A percentile compares a stretch with the other conserved stretches of the same genome.
Conservation (phyloP, 92 coral and sea anemone species). For the Chrysogorgia sp. region DNA sequence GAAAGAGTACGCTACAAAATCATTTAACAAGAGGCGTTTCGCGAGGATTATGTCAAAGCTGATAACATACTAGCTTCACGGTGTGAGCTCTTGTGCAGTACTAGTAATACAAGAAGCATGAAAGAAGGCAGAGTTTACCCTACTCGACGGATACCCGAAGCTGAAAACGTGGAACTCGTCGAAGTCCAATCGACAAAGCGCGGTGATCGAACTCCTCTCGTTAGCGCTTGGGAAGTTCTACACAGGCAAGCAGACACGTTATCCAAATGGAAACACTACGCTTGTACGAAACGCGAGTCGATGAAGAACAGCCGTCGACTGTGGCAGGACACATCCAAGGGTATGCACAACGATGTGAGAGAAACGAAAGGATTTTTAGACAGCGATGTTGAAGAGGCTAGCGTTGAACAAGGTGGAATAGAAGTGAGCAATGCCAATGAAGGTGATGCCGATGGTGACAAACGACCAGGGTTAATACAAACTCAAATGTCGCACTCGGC, state of each 20-base stretch:
- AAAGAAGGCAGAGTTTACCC: slow-evolving; percentile 41
- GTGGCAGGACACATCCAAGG: slow-evolving; percentile 15
- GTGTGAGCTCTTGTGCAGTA: too few species aligned
- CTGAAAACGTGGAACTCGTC: slow-evolving; percentile 25
- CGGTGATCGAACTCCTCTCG: slow-evolving; percentile 17
- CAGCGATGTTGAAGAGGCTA: slow-evolving; percentile 86
- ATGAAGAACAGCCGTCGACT: slow-evolving; percentile 32
- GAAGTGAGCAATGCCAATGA: slow-evolving; percentile 12
- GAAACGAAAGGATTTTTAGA: slow-evolving; percentile 67
- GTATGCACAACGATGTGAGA: slow-evolving; percentile 1
- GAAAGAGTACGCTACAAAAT: neutral
- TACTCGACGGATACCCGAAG: slow-evolving; percentile 7
- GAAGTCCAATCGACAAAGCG: slow-evolving; percentile 1
- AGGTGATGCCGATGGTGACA: neutral
- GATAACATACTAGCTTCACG: neutral
- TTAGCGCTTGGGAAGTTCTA: slow-evolving; percentile 58
- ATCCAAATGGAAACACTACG: slow-evolving; percentile 79
- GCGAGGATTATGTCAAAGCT: neutral
- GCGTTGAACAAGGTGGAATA: slow-evolving; percentile 6
- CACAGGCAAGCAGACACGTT: slow-evolving; percentile 64
- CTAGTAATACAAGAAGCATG: too few species aligned
- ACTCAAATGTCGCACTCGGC: slow-evolving; percentile 48
- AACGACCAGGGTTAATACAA: neutral
- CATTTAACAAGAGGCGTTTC: neutral
- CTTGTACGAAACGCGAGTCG: slow-evolving; percentile 13